Base-by-base conservation (phyloP, 2,888 invertebrate genomes). In the Amblyjoppa fuscipennis region DNA sequence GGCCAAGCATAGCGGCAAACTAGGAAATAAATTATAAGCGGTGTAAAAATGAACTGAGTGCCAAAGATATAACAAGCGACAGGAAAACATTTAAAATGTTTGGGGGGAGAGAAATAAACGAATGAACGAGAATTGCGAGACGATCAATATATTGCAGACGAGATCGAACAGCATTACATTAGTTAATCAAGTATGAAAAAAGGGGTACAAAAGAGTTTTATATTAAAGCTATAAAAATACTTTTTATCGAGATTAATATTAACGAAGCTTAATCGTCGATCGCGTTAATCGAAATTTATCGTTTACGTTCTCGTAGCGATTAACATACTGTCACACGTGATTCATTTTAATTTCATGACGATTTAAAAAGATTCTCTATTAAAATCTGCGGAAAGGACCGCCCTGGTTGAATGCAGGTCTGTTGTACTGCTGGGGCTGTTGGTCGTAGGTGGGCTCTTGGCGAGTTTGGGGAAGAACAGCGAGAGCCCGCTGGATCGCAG, bases 401-500 rank as follows among this genome's bases (percentile, higher is more conserved):
- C 84, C 88, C 71, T 83, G 91, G 90, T 87, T 93, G 91, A 89
- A 89, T 49, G 91, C 81, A 81, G 88, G 90, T 86, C 89, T 87
- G 83, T 90, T 90, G 84, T 89, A 90, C 71, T 87, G 89, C 45
- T 87, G 88, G 56, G 87, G 87, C 59, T 90, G 92, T 87, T 90
- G 89, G 83, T 94, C 94, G 70, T 88, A 89, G 74, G 93, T 93
- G 69, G 94, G 93, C n/a, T 93, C 94, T 56, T 93, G 93, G 28
- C 94, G 94, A 81, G 93, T 93, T 56, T 93, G 91, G 7, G 91
- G 92, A 91, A 94, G 95, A 93, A 93, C 94, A 84, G 94, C 94
- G 34, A 96, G 94, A 16, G 96, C 96, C 94, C 96, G 95, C 92
- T 96, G 96, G 90, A 97, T 97, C 66, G 96, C 96, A 91, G 95